These are phyloP conservation scores for Egretta garzetta DNA, from an alignment of 2,113 vertebrate species.

Conservation along the genomic window DNA sequence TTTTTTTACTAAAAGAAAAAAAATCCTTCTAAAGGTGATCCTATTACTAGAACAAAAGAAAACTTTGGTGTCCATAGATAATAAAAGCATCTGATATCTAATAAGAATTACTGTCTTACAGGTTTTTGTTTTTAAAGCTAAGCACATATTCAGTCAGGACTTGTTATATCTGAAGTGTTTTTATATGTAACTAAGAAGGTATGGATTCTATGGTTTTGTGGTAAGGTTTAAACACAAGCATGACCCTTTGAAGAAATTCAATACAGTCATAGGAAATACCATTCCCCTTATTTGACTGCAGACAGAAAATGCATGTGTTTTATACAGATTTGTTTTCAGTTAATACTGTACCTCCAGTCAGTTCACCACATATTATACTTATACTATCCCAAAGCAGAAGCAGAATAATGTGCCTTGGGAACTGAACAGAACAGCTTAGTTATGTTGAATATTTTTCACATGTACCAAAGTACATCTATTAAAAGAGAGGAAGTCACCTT, in stretches of 20 bases:
- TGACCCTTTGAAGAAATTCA: slow-evolving; percentile 43
- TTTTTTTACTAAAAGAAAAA: background rate
- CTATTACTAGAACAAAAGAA: background rate
- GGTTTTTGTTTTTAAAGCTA: slow-evolving; percentile 1
- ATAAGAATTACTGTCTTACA: background rate
- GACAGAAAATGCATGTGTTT: background rate
- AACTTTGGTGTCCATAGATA: background rate
- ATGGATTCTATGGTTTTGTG: background rate
- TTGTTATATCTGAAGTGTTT: slow-evolving; percentile 16
- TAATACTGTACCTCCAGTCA: background rate
- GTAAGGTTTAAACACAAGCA: background rate
- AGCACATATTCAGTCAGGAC: background rate
- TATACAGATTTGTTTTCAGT: slow-evolving; percentile 1
- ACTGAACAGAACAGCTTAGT: background rate
- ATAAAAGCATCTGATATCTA: slow-evolving; percentile 1
- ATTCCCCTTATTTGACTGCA: background rate
- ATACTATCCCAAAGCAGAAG: background rate
- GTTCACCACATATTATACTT: background rate
- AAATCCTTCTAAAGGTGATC: background rate
- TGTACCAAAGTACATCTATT: background rate
- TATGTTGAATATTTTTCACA: background rate
- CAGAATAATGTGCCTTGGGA: background rate
- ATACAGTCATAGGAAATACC: slow-evolving; percentile 30
- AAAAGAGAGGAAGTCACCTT: background rate
- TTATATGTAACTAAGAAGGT: slow-evolving; percentile 51